Evolutionary conservation across 2,888 invertebrate species (phyloP).

Genomic region (Mayetiola destructor): DNA sequence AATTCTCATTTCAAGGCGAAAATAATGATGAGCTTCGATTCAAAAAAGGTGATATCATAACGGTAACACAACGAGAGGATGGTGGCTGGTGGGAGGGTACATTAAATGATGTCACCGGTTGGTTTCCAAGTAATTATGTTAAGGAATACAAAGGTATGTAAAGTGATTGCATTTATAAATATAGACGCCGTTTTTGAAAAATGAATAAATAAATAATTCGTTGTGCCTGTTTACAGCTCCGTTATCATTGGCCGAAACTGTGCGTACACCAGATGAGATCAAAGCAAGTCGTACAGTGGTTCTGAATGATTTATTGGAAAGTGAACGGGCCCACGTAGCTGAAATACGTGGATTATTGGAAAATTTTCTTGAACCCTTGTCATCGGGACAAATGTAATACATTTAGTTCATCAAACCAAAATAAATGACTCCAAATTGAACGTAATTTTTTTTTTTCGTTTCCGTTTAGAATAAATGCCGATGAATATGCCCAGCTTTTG

Average conservation of each 20-base stretch:
- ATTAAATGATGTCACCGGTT: constrained; percentile 84
- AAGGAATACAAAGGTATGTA: constrained; percentile 54
- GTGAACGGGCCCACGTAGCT: constrained; percentile 79
- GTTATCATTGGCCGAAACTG: constrained; percentile 44
- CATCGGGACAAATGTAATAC: constrained; percentile 67
- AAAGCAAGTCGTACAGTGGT: constrained; percentile 74
- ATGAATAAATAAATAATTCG: constrained; percentile 14
- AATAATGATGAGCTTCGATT: constrained; percentile 97
- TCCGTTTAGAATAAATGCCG: constrained; percentile 54
- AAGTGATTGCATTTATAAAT: not conserved
- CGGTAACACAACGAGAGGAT: constrained; percentile 87
- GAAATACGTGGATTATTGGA: constrained; percentile 75
- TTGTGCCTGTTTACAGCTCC: constrained; percentile 22
- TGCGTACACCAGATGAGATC: constrained; percentile 50
- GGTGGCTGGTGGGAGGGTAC: constrained; percentile 99
- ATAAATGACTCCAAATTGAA: not conserved
- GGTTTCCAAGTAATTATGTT: constrained; percentile 98
- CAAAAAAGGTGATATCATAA: constrained; percentile 90
- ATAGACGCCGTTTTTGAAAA: constrained; percentile 8
- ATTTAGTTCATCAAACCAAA: not conserved
- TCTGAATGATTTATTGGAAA: constrained; percentile 78
- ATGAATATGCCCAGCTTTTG: constrained; percentile 75
- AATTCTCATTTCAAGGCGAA: constrained; percentile 86
- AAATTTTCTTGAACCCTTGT: constrained; percentile 77
- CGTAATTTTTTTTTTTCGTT: constrained; percentile 1